Base-by-base conservation (phyloP, 2,888 invertebrate species). In the Branchellion lobata region DNA sequence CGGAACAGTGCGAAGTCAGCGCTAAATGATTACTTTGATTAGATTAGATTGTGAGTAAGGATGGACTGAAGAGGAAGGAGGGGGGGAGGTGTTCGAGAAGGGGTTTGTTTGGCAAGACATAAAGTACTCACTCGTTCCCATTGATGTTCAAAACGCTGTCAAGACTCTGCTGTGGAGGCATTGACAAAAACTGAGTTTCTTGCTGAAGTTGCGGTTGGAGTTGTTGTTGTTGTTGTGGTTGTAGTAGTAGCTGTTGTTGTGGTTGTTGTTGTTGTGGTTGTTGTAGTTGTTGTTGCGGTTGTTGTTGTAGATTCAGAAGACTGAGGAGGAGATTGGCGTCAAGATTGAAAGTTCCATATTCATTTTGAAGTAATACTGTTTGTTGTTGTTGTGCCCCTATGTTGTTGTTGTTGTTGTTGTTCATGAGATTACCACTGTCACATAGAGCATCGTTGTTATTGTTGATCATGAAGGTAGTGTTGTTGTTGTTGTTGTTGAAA, bases 261-360 rank as follows among this genome's bases (percentile, higher is more conserved):
- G 3, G 31, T n/a, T 71, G 34, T 31, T 71, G 31, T 33, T 71
- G 71, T 33, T 71, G 29, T 29, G 29, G 21, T 29, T 27, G 14
- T 36, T 77, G 57, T 24, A 51, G 2, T 27, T 24, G 31, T n/a
- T 47, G 1, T 21, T 40, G 51, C n/a, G 27, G 51, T 47, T 75
- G 75, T 75, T 75, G 75, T 51, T 75, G 75, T 27, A 75, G n/a
- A n/a, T 40, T 51, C 11, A 75, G 51, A 11, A 75, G 75, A 75
- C 40, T 75, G 18, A 51, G 47, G 29, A 75, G 75, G 24, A 40
- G n/a, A 31, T 47, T 53, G 27, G 75, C 75, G 51, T 75, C 75
- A 24, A 75, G 14, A 24, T 53, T 75, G 27, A 75, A 47, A 47
- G 47, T 75, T n/a, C 75, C 75, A 53, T 53, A 24, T 27, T 51